Evolutionary conservation across 2,113 vertebrate genomes (phyloP).

Genomic region (Rana temporaria): DNA sequence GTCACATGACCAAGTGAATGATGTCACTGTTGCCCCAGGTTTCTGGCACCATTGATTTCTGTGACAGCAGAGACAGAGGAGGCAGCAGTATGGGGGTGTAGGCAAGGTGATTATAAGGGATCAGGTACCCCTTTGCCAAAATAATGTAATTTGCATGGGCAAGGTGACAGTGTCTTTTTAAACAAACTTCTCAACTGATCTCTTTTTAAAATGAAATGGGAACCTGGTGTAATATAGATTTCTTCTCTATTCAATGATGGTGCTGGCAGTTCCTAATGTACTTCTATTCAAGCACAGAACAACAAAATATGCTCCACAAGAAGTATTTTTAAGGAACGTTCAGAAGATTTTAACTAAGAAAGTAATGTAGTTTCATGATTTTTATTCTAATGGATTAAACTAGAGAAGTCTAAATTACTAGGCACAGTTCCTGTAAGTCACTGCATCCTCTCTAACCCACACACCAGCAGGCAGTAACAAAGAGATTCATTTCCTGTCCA

Average conservation of each 20-base stretch:
- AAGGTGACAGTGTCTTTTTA: not conserved
- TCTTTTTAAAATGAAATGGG: not conserved
- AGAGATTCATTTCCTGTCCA: conserved; percentile 20
- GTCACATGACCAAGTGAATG: too few relatives aligned
- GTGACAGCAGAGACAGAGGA: too few relatives aligned
- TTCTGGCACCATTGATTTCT: too few relatives aligned
- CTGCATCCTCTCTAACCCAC: conserved; percentile 27
- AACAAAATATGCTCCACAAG: conserved; percentile 16
- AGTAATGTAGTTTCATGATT: conserved; percentile 35
- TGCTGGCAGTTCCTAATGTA: conserved; percentile 5
- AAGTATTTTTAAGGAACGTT: conserved; percentile 8
- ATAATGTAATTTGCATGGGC: too few relatives aligned
- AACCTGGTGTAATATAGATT: not conserved
- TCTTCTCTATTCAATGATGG: not conserved
- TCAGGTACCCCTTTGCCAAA: too few relatives aligned
- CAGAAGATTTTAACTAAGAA: conserved; percentile 6
- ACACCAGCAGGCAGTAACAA: conserved; percentile 36
- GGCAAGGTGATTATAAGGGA: too few relatives aligned
- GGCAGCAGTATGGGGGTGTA: too few relatives aligned
- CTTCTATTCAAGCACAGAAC: conserved; percentile 10
- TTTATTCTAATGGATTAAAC: conserved; percentile 41
- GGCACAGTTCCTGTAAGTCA: conserved; percentile 35
- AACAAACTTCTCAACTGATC: not conserved
- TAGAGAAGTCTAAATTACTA: conserved; percentile 36
- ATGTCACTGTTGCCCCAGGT: too few relatives aligned